A percentile compares a stretch with the other conserved stretches of the same genome.
These are phyloP conservation scores for Lamellibrachia luymesi DNA, from an alignment of 1,140 invertebrate genomes.

Conservation along the genomic window DNA sequence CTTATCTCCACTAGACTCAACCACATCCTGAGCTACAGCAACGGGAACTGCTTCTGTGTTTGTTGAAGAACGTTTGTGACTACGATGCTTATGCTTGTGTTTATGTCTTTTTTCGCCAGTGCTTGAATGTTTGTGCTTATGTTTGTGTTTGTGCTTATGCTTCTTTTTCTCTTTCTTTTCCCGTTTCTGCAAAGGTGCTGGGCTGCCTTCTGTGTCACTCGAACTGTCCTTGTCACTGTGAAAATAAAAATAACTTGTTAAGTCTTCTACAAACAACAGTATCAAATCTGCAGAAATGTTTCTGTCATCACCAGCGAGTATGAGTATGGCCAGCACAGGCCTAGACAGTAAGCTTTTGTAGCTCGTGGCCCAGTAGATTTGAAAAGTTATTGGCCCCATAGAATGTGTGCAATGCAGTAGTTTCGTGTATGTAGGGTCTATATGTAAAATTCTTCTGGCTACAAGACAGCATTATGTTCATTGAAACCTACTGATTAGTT, in stretches of 20 bases:
- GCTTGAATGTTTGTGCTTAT: constrained; percentile 49
- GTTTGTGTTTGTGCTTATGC: constrained; percentile 22
- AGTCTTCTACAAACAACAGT: not conserved
- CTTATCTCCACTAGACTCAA: constrained; percentile 23
- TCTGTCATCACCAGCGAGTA: not conserved
- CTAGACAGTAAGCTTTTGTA: too few relatives aligned
- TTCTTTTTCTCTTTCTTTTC: constrained; percentile 24
- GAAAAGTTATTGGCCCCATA: too few relatives aligned
- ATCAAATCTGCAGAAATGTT: not conserved
- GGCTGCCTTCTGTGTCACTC: constrained; percentile 5
- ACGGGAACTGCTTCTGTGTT: constrained; percentile 4
- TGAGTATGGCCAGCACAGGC: too few relatives aligned
- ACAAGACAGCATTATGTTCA: too few relatives aligned
- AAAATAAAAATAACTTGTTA: constrained; percentile 3
- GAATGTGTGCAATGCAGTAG: too few relatives aligned
- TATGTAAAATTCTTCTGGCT: too few relatives aligned
- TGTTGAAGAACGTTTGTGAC: constrained; percentile 31
- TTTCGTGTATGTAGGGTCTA: too few relatives aligned
- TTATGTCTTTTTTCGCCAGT: constrained; percentile 26
- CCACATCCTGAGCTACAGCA: constrained; percentile 7
- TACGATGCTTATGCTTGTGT: constrained; percentile 38
- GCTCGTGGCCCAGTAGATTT: too few relatives aligned
- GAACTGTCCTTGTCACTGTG: not conserved
- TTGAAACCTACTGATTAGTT: too few relatives aligned
- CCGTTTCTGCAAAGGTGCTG: not conserved